These are phyloP conservation scores for Cryptus armator DNA, from an alignment of 2,888 invertebrate species.

Conservation along the genomic window DNA sequence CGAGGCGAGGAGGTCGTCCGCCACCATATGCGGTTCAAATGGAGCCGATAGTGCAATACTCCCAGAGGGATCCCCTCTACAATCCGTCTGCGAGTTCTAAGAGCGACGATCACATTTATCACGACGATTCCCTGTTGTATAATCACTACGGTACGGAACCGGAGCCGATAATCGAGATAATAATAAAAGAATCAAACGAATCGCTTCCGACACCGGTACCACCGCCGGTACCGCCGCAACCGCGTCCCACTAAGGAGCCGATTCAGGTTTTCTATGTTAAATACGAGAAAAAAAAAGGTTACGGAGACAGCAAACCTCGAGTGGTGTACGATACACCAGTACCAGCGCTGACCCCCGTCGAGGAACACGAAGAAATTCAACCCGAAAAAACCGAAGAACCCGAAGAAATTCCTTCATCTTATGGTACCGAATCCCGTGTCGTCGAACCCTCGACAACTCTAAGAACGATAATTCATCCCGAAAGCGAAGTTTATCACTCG, in stretches of 20 bases:
- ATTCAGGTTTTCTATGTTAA: slow-evolving; percentile 97
- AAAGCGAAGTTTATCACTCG: slow-evolving; percentile 92
- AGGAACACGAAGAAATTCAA: slow-evolving; percentile 87
- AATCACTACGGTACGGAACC: slow-evolving; percentile 88
- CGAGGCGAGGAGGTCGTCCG: slow-evolving; percentile 81
- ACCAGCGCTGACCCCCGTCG: slow-evolving; percentile 91
- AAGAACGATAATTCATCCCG: slow-evolving; percentile 94
- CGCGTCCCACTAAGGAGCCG: slow-evolving; percentile 90
- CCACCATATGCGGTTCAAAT: slow-evolving; percentile 93
- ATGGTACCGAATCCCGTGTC: slow-evolving; percentile 85
- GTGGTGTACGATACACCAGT: slow-evolving; percentile 93
- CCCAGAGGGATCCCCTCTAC: slow-evolving; percentile 92
- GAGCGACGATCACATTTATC: slow-evolving; percentile 83
- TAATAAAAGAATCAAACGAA: slow-evolving; percentile 95
- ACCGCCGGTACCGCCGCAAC: slow-evolving; percentile 84
- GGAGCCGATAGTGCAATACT: slow-evolving; percentile 93
- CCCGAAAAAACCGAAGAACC: slow-evolving; percentile 69
- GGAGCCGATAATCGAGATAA: slow-evolving; percentile 96
- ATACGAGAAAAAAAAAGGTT: slow-evolving; percentile 92
- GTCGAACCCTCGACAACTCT: slow-evolving; percentile 91
- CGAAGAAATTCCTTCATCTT: slow-evolving; percentile 86
- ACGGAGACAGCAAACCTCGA: slow-evolving; percentile 89
- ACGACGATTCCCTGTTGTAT: slow-evolving; percentile 71
- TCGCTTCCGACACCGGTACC: slow-evolving; percentile 89
- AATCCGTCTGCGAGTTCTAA: slow-evolving; percentile 86